Percentiles rank a stretch among this genome's conserved stretches.
Conservation (phyloP, 2,888 invertebrate genomes). For the Scrobipalpa costella region DNA sequence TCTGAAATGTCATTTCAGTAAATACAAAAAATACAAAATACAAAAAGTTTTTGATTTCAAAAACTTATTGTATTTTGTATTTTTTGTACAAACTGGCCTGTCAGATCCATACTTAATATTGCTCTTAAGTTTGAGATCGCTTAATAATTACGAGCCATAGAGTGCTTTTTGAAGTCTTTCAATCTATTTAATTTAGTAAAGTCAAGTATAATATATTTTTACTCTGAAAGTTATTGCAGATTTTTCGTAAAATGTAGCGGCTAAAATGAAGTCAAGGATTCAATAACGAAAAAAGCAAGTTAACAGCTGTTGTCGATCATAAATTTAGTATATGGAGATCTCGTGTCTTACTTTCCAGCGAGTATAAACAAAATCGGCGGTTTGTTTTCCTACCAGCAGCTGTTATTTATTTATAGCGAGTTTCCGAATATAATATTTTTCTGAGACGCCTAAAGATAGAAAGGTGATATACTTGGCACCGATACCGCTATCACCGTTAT, state of each 20-base stretch:
- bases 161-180: too few relatives aligned
- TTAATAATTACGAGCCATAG: too few relatives aligned
- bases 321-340: neutral
- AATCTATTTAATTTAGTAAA: too few relatives aligned
- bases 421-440: slow-evolving; percentile 41
- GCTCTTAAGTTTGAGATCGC: too few relatives aligned
- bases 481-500: slow-evolving; percentile 32
- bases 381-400: slow-evolving; percentile 32
- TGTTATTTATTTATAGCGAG: slow-evolving; percentile 39
- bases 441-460: slow-evolving; percentile 47
- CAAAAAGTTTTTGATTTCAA: too few relatives aligned
- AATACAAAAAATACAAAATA: too few relatives aligned
- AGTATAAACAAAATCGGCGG: slow-evolving; percentile 11
- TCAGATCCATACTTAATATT: too few relatives aligned
- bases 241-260: neutral
- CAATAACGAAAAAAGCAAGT: neutral
- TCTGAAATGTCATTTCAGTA: too few relatives aligned
- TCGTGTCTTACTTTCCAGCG: neutral
- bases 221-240: neutral
- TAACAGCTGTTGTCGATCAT: neutral
- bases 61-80: too few relatives aligned
- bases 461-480: slow-evolving; percentile 46
- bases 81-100: too few relatives aligned
- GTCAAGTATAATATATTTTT: too few relatives aligned
- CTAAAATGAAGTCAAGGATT: neutral